Conservation (phyloP, 2,113 vertebrate species). For the Aldabrachelys gigantea region DNA sequence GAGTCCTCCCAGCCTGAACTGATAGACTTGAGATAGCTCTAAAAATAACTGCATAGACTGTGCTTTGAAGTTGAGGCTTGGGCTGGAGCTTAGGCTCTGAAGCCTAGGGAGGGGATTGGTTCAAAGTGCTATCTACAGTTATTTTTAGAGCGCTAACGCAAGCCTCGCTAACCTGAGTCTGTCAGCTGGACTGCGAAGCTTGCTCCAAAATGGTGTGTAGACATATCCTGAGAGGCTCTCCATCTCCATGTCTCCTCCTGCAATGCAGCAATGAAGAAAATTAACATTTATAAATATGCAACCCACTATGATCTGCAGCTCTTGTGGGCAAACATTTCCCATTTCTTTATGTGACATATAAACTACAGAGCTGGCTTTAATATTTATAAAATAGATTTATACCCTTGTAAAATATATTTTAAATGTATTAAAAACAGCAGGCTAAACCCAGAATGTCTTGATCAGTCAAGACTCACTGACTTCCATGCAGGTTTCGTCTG, state of each 20-base stretch:
- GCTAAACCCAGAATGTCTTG: not conserved
- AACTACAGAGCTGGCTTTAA: not conserved
- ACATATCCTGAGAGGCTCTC: not conserved
- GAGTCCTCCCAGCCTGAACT: not conserved
- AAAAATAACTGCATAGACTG: no score
- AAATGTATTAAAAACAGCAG: not conserved
- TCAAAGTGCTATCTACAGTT: not conserved
- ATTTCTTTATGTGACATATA: not conserved
- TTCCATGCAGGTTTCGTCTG: constrained; percentile 32
- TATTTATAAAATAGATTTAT: not conserved
- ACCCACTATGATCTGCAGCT: not conserved
- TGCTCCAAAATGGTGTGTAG: not conserved
- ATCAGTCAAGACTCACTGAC: not conserved
- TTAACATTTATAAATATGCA: not conserved
- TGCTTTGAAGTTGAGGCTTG: not conserved
- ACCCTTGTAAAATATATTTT: not conserved
- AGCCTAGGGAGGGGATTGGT: not conserved
- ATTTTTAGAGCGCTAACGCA: not conserved
- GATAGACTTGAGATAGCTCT: not conserved
- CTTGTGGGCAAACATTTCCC: accelerated
- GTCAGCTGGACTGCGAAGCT: not conserved
- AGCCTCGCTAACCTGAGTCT: not conserved
- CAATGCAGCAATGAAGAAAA: not conserved
- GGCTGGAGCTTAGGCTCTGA: not conserved
- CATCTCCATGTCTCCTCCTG: not conserved